These are phyloP conservation scores for Xiphias gladius DNA, from an alignment of 2,113 vertebrate genomes.

Conservation along the genomic window DNA sequence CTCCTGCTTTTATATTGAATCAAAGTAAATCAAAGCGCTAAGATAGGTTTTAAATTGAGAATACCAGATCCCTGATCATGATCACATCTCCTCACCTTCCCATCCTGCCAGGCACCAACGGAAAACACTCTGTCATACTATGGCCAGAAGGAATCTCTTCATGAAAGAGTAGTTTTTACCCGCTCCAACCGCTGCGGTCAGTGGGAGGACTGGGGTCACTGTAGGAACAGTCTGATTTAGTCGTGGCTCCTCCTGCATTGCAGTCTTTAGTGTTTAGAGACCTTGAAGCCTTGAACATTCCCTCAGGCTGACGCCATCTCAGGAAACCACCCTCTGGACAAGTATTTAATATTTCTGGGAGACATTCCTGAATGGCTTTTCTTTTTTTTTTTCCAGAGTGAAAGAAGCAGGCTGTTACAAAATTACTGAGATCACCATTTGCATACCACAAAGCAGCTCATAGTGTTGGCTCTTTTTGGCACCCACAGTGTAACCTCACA, in stretches of 20 bases:
- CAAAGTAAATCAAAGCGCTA: background rate
- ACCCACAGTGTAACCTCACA: slow-evolving; percentile 20
- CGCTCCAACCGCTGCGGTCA: slow-evolving; percentile 54
- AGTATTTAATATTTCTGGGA: slow-evolving; percentile 64
- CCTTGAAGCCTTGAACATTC: slow-evolving; percentile 72
- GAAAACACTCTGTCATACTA: slow-evolving; percentile 73
- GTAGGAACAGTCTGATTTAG: slow-evolving; percentile 56
- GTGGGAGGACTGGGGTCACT: slow-evolving; percentile 60
- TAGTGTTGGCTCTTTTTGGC: slow-evolving; percentile 45
- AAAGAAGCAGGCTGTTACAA: slow-evolving; percentile 36
- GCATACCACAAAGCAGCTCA: slow-evolving; percentile 39
- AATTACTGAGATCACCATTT: slow-evolving; percentile 62
- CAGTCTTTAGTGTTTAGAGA: slow-evolving; percentile 22
- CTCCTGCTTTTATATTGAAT: background rate
- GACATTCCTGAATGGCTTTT: slow-evolving; percentile 36
- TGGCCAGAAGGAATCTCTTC: slow-evolving; percentile 58
- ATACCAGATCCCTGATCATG: slow-evolving; percentile 15
- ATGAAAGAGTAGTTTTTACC: slow-evolving; percentile 66
- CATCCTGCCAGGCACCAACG: slow-evolving; percentile 22
- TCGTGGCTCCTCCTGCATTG: slow-evolving; percentile 48
- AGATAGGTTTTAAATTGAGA: slow-evolving; percentile 5
- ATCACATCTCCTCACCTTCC: slow-evolving; percentile 45
- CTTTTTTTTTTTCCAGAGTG: slow-evolving; percentile 34
- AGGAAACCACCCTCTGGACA: slow-evolving; percentile 72
- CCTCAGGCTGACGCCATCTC: slow-evolving; percentile 74